Evolutionary conservation across 2,797 vertebrate genomes (phyloP).

Genomic region (Tarsius wallacei): DNA sequence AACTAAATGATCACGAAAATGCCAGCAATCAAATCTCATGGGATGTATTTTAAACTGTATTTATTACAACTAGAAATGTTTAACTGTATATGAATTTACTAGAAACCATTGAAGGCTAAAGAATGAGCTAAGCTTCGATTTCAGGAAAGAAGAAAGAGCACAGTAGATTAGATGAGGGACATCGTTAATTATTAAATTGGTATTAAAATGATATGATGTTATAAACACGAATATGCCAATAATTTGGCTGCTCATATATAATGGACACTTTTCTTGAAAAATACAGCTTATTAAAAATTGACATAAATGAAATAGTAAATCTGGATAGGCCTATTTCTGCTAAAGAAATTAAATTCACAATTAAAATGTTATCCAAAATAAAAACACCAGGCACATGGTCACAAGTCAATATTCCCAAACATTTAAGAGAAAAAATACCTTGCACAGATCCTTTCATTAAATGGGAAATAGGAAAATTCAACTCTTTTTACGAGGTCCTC

Average conservation of each 20-base stretch:
- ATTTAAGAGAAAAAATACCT: background rate
- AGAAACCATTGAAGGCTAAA: background rate
- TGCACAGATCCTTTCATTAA: background rate
- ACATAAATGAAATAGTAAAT: background rate
- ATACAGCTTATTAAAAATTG: background rate
- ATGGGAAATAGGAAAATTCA: background rate
- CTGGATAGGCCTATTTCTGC: background rate
- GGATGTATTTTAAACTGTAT: fast-evolving
- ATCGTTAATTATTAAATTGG: too few species aligned
- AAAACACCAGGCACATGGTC: background rate
- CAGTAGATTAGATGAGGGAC: background rate
- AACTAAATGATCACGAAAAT: background rate
- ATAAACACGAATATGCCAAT: background rate
- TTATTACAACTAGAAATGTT: too few species aligned
- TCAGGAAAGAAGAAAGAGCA: background rate
- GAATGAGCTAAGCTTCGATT: background rate
- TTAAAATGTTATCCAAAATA: background rate
- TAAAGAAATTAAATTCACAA: background rate
- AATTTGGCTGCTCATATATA: background rate
- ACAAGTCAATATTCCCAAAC: background rate
- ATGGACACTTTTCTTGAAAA: background rate
- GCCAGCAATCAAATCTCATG: background rate
- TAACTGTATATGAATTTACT: too few species aligned
- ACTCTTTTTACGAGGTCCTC: background rate
- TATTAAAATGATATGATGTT: background rate